Base-by-base conservation (phyloP, 2,113 vertebrate genomes). In the Protobothrops mucrosquamatus region DNA sequence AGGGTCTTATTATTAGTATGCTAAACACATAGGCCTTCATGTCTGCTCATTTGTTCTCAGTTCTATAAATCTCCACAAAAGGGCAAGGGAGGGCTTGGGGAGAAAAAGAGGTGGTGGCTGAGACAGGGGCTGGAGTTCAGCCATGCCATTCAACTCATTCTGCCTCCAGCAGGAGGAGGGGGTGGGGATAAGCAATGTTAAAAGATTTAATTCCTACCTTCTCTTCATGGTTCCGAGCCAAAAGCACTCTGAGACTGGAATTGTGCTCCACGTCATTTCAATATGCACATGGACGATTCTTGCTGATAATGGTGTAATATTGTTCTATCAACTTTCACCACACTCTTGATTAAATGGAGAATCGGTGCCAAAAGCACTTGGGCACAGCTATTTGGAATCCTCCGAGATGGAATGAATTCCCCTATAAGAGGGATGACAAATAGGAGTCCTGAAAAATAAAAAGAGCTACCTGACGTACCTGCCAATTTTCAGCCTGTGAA, bases 31-130 rank as follows among this genome's bases (percentile, higher is more conserved):
- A 90, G 96, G 95, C 93, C 96, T 94, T 92, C 86, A 96, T 96
- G 98, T 97, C 97, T 98, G 97, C 96, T 95, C 97, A 93, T 96
- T 96, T 95, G 96, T 97, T 98, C 98, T 96, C 97, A 14, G 96
- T 96, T 96, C 97, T 91, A 95, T 96, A 97, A 98, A 98, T 97
- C 97, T 95, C 96, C 92, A 93, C 96, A 97, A 97, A 96, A 95
- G 97, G 96, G 94, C 89, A 55, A 95, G 94, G 95, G 46, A 29
- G 95, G 93, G 93, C 43, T 85, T 92, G 55, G 91, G 93, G 81
- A 87, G 92, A 95, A 95, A 91, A 89, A 39, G 56, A 91, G 56
- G 91, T 94, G 92, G 89, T 93, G 39, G 91, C 46, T 74, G 86
- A 93, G 89, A 87, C 93, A 64, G 95, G 93, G 95, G 88, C 57